phyloP scores from a whole-genome alignment of 1,140 invertebrate species.

The Maniola jurtina region DNA sequence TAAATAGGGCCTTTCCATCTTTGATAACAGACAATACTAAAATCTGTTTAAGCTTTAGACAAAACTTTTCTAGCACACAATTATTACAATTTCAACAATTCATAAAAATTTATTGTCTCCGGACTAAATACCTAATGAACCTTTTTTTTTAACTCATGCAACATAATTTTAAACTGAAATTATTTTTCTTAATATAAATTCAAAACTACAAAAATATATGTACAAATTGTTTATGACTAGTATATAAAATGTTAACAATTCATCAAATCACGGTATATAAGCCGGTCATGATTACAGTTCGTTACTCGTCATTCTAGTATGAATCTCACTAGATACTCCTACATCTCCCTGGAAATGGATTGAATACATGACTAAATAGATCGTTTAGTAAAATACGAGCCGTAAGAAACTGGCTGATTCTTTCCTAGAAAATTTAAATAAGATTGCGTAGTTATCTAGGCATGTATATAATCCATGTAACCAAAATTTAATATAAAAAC shows the following conservation, averaged over 20 bases:
- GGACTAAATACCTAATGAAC: constrained; percentile 52
- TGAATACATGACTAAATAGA: constrained; percentile 35
- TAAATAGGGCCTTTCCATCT: too few relatives aligned
- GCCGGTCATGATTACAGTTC: constrained; percentile 36
- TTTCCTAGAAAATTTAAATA: background rate
- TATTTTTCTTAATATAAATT: constrained; percentile 58
- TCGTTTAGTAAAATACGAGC: too few relatives aligned
- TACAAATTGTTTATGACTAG: constrained; percentile 74
- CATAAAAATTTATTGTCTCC: constrained; percentile 37
- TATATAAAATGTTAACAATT: constrained; percentile 46
- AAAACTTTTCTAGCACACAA: background rate
- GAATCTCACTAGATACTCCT: constrained; percentile 52
- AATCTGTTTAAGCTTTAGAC: too few relatives aligned
- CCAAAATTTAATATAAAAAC: background rate
- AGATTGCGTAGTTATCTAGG: background rate
- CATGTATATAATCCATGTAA: background rate
- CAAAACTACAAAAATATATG: constrained; percentile 69
- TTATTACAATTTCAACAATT: constrained; percentile 45
- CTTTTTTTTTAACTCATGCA: constrained; percentile 36
- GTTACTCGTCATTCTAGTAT: constrained; percentile 42
- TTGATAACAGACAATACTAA: too few relatives aligned
- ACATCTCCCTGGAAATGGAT: constrained; percentile 45
- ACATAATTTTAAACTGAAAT: constrained; percentile 55
- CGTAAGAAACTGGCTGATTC: too few relatives aligned
- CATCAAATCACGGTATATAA: constrained; percentile 21